These are phyloP conservation scores for Parnassius smintheus DNA, from an alignment of 2,888 invertebrate species.

Conservation along the genomic window DNA sequence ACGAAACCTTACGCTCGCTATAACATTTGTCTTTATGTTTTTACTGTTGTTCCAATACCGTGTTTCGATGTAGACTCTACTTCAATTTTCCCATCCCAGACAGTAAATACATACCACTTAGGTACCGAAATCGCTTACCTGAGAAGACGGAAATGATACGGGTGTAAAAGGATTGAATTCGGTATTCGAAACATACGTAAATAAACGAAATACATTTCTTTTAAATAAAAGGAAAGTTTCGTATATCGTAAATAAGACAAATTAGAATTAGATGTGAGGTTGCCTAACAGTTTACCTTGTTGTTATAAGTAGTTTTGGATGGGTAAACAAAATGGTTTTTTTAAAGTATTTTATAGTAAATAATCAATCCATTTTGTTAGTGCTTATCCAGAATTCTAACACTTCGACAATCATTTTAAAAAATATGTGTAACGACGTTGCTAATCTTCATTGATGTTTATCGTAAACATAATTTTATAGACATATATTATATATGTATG, in stretches of 20 bases:
- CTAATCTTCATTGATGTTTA: too few species aligned
- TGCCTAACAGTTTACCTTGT: too few species aligned
- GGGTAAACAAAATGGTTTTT: too few species aligned
- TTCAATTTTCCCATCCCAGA: constrained; percentile 26
- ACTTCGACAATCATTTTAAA: too few species aligned
- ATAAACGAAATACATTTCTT: constrained; percentile 14
- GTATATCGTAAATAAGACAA: background rate
- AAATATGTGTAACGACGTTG: too few species aligned
- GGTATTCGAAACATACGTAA: constrained; percentile 22
- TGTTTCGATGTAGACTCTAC: constrained; percentile 22
- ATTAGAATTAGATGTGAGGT: background rate
- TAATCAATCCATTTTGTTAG: too few species aligned
- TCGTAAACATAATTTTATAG: too few species aligned
- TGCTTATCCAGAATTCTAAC: too few species aligned
- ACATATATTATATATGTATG: too few species aligned
- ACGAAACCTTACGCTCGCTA: constrained; percentile 33
- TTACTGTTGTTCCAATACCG: constrained; percentile 27
- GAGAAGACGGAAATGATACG: constrained; percentile 23
- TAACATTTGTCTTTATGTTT: constrained; percentile 30
- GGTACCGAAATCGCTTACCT: constrained; percentile 26
- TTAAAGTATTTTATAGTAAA: too few species aligned
- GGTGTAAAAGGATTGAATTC: constrained; percentile 25
- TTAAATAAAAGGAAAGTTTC: constrained; percentile 1
- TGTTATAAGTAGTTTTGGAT: too few species aligned
- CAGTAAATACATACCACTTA: constrained; percentile 26